Evolutionary conservation across 2,113 vertebrate genomes (phyloP).

Genomic region (Miniopterus natalensis): DNA sequence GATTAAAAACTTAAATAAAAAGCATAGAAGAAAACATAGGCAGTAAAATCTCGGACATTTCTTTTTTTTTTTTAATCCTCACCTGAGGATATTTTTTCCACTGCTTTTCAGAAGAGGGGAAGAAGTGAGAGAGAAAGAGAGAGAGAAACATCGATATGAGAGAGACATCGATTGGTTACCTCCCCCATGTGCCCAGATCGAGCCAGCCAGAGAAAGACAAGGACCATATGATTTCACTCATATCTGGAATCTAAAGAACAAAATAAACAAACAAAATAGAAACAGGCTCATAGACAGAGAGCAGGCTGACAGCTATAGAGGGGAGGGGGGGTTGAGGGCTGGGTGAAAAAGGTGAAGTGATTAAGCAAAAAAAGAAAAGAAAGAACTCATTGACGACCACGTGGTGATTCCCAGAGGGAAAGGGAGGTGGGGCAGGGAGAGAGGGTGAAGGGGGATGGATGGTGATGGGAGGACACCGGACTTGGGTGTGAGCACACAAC

Average conservation of each 20-base stretch:
- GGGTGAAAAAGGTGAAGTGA: background rate
- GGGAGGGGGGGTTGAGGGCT: background rate
- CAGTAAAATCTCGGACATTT: background rate
- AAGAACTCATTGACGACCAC: background rate
- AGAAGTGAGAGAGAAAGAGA: no score
- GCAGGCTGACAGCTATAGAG: background rate
- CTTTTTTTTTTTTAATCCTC: no score
- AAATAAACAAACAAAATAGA: background rate
- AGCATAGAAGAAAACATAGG: background rate
- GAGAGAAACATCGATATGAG: no score
- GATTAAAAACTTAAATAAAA: background rate
- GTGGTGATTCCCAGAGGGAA: background rate
- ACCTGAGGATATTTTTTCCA: background rate
- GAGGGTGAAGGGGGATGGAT: background rate
- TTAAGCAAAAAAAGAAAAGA: background rate
- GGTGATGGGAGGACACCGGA: background rate
- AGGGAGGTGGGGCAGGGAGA: background rate
- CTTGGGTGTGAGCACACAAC: background rate
- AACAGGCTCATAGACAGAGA: background rate
- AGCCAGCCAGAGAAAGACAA: background rate
- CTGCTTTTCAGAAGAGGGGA: no score
- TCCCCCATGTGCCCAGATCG: no score
- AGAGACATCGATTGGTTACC: no score
- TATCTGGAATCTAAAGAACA: background rate
- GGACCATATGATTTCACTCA: background rate